Conservation (phyloP, 2,113 vertebrate species). For the Odobenus rosmarus region DNA sequence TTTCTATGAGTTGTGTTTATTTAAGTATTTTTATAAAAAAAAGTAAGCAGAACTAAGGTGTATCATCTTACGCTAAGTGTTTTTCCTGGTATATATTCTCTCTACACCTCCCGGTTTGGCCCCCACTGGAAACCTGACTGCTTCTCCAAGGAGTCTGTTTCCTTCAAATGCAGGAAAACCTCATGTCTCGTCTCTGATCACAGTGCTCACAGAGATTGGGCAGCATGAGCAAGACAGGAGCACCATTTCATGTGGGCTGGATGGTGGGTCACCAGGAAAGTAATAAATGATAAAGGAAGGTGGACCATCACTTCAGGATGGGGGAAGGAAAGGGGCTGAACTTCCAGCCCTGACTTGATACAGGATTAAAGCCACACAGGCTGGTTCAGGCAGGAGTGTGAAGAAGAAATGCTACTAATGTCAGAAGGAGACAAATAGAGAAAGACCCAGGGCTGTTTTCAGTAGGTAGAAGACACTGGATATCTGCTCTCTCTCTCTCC, state of each 20-base stretch:
- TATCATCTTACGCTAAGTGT: neutral
- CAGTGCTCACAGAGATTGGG: neutral
- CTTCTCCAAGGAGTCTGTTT: constrained; percentile 51
- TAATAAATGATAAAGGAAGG: constrained; percentile 70
- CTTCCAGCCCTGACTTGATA: constrained; percentile 61
- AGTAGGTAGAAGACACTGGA: neutral
- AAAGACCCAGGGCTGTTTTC: neutral
- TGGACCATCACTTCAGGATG: constrained; percentile 3
- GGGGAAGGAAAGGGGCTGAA: constrained; percentile 71
- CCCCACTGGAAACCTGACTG: neutral
- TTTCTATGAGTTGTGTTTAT: neutral
- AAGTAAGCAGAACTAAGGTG: neutral
- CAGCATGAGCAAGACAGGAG: constrained; percentile 3
- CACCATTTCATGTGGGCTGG: constrained; percentile 36
- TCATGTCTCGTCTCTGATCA: constrained; percentile 57
- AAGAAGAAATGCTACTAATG: neutral
- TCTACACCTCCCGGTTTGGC: neutral
- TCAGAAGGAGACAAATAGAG: neutral
- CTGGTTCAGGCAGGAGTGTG: neutral
- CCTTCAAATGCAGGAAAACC: constrained; percentile 66
- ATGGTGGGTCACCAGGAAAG: constrained; percentile 29
- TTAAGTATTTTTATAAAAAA: neutral
- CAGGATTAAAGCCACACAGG: neutral
- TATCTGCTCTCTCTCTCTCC: neutral
- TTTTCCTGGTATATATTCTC: neutral